Percentiles rank a stretch among this genome's conserved stretches.
phyloP scores from a whole-genome alignment of 2,797 vertebrate species.

The Lutjanus argentimaculatus region DNA sequence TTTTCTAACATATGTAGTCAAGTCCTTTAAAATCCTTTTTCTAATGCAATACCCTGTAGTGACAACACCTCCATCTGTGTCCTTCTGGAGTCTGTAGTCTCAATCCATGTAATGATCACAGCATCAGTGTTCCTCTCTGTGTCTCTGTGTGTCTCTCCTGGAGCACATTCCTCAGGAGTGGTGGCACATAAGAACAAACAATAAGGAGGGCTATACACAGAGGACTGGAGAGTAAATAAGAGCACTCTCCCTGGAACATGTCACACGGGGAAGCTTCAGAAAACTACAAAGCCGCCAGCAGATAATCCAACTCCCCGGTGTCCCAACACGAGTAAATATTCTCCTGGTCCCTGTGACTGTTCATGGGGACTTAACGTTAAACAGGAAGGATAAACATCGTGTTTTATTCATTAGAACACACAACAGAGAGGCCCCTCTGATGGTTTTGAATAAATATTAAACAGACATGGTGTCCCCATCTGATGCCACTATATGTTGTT shows the following conservation, averaged over 20 bases:
- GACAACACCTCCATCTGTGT: constrained; percentile 50
- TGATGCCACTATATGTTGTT: constrained; percentile 59
- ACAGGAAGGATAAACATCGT: constrained; percentile 86
- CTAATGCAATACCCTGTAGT: constrained; percentile 1
- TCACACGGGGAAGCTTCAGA: constrained; percentile 82
- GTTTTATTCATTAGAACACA: constrained; percentile 88
- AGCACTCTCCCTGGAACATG: constrained; percentile 80
- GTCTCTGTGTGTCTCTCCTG: background rate
- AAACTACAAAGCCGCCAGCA: constrained; percentile 87
- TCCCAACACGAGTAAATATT: constrained; percentile 84
- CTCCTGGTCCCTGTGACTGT: constrained; percentile 84
- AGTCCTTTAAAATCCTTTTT: constrained; percentile 17
- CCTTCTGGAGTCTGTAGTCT: constrained; percentile 31
- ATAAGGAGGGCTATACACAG: constrained; percentile 79
- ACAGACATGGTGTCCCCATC: constrained; percentile 76
- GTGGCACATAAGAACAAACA: constrained; percentile 85
- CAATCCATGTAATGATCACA: constrained; percentile 60
- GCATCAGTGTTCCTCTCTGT: constrained; percentile 18
- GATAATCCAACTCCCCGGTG: constrained; percentile 83
- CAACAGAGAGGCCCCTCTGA: constrained; percentile 81
- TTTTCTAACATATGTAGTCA: background rate
- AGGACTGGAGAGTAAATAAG: constrained; percentile 84
- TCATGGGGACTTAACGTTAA: constrained; percentile 84
- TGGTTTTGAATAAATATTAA: constrained; percentile 84
- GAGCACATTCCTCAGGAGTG: constrained; percentile 69